Base-by-base conservation (phyloP, 2,797 vertebrate genomes). In the Sebastes matsubarae region DNA sequence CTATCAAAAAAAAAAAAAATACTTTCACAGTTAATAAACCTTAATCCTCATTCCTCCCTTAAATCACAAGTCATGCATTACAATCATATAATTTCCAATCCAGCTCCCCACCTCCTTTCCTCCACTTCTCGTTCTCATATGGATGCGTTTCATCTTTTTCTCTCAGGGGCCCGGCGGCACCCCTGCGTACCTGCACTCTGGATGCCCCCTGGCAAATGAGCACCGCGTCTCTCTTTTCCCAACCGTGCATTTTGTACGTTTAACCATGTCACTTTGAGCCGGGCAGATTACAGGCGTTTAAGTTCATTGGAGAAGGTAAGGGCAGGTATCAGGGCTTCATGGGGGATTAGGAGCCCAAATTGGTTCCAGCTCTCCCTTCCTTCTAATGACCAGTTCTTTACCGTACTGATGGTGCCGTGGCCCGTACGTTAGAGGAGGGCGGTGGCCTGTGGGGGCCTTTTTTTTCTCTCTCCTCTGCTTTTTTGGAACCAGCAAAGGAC, bases 341-440 rank as follows among this genome's bases (percentile, higher is more conserved):
- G 96, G 95, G 97, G 96, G 96, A 97, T 98, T 98, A 96, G 96
- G 94, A 93, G 92, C 87, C 94, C 93, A 99, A 99, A 99, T 98
- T 98, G 97, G 97, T 98, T 97, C 97, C 98, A 99, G 98, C 96
- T 96, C 96, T 96, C 38, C 88, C 90, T 38, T 92, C 93, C 91
- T 94, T 93, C 95, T 98, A 97, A 98, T 96, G 96, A 96, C 96
- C 96, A 93, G 94, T 95, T 94, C 93, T 95, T 81, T 85, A 83
- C 87, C 63, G 67, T 78, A 68, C 91, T 92, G 88, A 92, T 87
- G 91, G 89, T 89, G 89, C 91, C 61, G 72, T 89, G 87, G 93
- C 88, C 90, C 8, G 71, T 86, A 87, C 57, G 75, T 84, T 90
- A 84, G 83, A 66, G 85, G 72, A 87, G 81, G 84, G 89, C 81